Evolutionary conservation across 2,797 vertebrate genomes (phyloP).

Genomic region (Cyprinodon diabolis): DNA sequence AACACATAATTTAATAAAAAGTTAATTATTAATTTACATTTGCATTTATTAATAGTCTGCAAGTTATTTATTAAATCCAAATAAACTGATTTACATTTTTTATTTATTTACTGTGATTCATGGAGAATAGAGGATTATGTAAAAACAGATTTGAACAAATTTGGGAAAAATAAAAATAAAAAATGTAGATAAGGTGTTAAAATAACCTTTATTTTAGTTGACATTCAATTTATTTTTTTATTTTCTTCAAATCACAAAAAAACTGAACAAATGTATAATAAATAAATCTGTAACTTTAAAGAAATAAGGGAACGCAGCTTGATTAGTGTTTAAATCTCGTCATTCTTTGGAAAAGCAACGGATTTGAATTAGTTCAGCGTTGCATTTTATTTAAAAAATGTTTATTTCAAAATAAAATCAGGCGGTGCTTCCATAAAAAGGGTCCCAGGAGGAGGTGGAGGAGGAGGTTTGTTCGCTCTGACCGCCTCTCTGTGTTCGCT

Average conservation of each 20-base stretch:
- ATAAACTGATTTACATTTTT: neutral
- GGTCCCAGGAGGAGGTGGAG: slow-evolving; percentile 55
- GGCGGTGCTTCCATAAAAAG: slow-evolving; percentile 36
- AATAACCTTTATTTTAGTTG: neutral
- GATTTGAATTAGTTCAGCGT: slow-evolving; percentile 28
- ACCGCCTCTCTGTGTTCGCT: slow-evolving; percentile 59
- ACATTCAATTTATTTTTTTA: neutral
- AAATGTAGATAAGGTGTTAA: neutral
- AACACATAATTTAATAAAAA: neutral
- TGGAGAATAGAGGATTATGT: neutral
- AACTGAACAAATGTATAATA: neutral
- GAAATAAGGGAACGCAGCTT: no score
- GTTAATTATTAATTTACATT: slow-evolving; percentile 30
- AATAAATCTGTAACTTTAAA: neutral
- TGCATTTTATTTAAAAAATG: slow-evolving; percentile 1
- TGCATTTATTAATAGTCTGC: slow-evolving; percentile 16
- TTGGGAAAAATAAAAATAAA: neutral
- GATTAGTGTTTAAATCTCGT: neutral
- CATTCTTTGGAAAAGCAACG: neutral
- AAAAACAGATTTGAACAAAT: neutral
- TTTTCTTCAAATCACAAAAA: neutral
- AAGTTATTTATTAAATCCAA: slow-evolving; percentile 36
- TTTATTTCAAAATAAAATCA: slow-evolving; percentile 39
- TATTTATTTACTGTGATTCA: neutral
- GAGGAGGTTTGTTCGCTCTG: slow-evolving; percentile 35